Base-by-base conservation (phyloP, 2,888 invertebrate species). In the Drosophila hamatofila region DNA sequence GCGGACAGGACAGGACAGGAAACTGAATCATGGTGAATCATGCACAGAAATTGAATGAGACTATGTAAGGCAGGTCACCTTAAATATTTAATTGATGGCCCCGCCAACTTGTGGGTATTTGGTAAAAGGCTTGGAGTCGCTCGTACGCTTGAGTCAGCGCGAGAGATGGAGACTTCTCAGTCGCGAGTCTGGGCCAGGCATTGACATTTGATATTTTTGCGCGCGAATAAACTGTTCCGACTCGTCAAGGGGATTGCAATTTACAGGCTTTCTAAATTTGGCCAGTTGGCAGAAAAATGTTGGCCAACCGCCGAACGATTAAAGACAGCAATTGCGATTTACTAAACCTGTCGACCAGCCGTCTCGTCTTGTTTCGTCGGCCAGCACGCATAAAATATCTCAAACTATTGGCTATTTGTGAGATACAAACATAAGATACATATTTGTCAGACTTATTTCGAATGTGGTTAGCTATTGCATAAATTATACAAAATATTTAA, bases 221-320 rank as follows among this genome's bases (percentile, higher is more conserved):
- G 21, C n/a, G 30, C 52, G 21, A 23, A 23, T n/a, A 27, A 23
- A 27, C 39, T 44, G 51, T 54, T 52, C 35, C 59, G 46, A 54
- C 37, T 49, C 61, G 56, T 65, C 60, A 69, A 54, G 69, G 67
- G 64, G 52, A 70, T 64, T 79, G 67, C 65, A 65, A 71, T 80
- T 70, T 72, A 70, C 75, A 73, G 72, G 76, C 87, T 86, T 83
- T 88, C 84, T 83, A 73, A 78, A 86, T 88, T 86, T 88, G 87
- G 88, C 35, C 70, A 63, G 56, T 23, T 52, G 30, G 23, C 33
- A 68, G 60, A 54, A 72, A 72, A 69, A 66, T 72, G 46, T 58
- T 76, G 71, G 42, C 44, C 56, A 63, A 63, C 42, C 58, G 66
- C 27, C 23, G 44, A 57, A 25, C 33, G 21, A 58, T 46, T 49